Conservation (phyloP, 2,113 vertebrate species). For the Aspidoscelis tigris region DNA sequence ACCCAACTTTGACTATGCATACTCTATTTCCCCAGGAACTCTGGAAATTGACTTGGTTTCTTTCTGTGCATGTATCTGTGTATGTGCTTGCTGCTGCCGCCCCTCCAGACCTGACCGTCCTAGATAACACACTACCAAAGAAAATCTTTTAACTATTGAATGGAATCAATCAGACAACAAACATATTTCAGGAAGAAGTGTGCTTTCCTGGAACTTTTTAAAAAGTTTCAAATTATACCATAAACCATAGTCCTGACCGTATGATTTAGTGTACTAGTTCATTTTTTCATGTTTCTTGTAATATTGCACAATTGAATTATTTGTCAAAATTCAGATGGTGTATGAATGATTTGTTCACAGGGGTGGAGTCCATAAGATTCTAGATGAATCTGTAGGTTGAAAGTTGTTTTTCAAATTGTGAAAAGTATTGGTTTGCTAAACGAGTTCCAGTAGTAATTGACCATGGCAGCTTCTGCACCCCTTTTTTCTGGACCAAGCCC, state of each 20-base stretch:
- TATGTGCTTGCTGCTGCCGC: too few relatives aligned
- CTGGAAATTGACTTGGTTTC: too few relatives aligned
- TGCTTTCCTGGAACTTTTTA: not conserved
- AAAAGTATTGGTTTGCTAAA: not conserved
- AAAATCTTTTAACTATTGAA: too few relatives aligned
- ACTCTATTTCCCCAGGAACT: too few relatives aligned
- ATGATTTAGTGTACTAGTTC: not conserved
- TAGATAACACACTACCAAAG: too few relatives aligned
- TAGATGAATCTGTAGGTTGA: not conserved
- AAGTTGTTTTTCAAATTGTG: not conserved
- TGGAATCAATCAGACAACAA: too few relatives aligned
- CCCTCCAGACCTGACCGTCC: too few relatives aligned
- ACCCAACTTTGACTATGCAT: too few relatives aligned
- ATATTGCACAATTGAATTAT: not conserved
- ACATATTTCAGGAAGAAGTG: not conserved
- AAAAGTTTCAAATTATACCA: not conserved
- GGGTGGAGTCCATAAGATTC: not conserved
- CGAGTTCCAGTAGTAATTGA: not conserved
- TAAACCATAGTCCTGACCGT: not conserved
- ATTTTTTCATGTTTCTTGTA: not conserved
- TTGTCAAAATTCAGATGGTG: not conserved
- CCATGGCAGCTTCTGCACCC: too few relatives aligned
- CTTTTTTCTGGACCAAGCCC: too few relatives aligned
- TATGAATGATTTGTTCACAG: not conserved
- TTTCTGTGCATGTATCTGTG: too few relatives aligned